phyloP scores from a whole-genome alignment of 2,888 invertebrate genomes.

The Nemapogon koenigi region DNA sequence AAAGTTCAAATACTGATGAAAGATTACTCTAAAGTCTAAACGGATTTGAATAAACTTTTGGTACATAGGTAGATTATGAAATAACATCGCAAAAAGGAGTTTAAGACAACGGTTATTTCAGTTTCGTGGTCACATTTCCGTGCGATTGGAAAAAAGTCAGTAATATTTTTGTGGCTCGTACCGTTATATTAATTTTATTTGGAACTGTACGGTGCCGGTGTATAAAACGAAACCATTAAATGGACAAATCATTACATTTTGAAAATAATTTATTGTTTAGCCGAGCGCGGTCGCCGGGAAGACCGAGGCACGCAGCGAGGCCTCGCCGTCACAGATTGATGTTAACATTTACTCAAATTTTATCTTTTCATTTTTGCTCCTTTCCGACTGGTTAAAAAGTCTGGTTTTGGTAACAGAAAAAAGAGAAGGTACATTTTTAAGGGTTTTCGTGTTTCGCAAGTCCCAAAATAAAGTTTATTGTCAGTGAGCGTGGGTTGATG shows the following conservation, averaged over 20 bases:
- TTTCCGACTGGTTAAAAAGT: conserved; percentile 32
- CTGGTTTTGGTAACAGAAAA: conserved; percentile 27
- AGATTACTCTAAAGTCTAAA: too few species aligned
- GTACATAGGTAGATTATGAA: too few species aligned
- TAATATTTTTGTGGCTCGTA: background rate
- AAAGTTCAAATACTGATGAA: too few species aligned
- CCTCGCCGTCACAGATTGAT: conserved; percentile 17
- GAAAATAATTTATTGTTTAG: too few species aligned
- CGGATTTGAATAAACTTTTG: too few species aligned
- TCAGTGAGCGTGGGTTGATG: conserved; percentile 34
- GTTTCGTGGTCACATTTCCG: too few species aligned
- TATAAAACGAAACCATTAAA: too few species aligned
- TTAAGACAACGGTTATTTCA: too few species aligned
- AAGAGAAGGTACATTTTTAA: conserved; percentile 33
- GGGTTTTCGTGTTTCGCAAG: conserved; percentile 30
- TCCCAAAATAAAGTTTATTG: conserved; percentile 53
- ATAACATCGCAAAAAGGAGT: too few species aligned
- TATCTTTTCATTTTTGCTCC: conserved; percentile 28
- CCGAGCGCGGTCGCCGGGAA: background rate
- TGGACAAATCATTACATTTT: too few species aligned
- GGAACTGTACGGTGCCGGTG: too few species aligned
- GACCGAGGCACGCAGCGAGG: background rate
- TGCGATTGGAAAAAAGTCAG: background rate
- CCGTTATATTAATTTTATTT: too few species aligned
- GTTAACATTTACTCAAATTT: conserved; percentile 27